These are phyloP conservation scores for Hyposmocoma kahamanoa DNA, from an alignment of 1,140 invertebrate genomes.

Conservation along the genomic window DNA sequence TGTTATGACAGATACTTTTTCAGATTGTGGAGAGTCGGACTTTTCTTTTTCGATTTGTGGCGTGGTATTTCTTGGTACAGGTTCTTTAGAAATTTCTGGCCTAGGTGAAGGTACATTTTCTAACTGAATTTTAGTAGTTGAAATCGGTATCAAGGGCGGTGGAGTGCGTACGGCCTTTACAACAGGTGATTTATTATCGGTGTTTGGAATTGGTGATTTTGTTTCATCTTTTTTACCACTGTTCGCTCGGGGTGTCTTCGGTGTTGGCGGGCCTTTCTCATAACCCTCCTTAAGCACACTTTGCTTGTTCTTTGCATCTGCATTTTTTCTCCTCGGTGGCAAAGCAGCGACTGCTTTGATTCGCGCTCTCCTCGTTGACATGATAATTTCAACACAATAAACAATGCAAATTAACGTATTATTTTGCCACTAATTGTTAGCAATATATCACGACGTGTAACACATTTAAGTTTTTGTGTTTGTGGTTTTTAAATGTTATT, in stretches of 20 bases:
- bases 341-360: constrained; percentile 63
- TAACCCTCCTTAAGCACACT: constrained; percentile 15
- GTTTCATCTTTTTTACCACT: not conserved
- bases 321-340: constrained; percentile 55
- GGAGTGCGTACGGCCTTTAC: not conserved
- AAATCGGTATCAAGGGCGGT: not conserved
- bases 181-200: too few relatives aligned
- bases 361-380: constrained; percentile 62
- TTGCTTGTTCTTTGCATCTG: constrained; percentile 31
- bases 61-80: not conserved
- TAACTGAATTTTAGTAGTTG: not conserved
- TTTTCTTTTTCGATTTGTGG: constrained; percentile 1
- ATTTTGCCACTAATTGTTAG: too few relatives aligned
- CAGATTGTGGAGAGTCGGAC: constrained; percentile 14
- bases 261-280: constrained; percentile 13
- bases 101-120: not conserved
- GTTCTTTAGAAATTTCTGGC: not conserved
- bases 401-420: too few relatives aligned
- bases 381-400: too few relatives aligned
- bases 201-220: not conserved
- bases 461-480: too few relatives aligned
- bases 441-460: too few relatives aligned
- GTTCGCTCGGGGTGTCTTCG: not conserved
- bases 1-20: constrained; percentile 24
- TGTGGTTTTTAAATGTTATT: too few relatives aligned